Conservation (phyloP, 2,113 vertebrate species). For the Callithrix jacchus region DNA sequence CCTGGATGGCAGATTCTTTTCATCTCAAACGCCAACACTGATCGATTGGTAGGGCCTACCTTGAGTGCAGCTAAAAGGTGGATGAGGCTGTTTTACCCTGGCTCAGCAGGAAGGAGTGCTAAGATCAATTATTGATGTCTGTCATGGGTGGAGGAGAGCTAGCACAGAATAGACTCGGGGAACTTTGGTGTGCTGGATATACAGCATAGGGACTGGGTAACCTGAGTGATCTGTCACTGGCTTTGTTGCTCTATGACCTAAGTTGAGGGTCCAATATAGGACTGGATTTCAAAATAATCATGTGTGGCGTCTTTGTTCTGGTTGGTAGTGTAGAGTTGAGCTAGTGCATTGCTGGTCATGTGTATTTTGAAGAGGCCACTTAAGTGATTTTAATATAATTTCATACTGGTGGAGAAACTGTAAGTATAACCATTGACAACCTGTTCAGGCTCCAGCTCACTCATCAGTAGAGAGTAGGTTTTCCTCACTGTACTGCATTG, state of each 20-base stretch:
- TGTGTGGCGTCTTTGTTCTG: not conserved
- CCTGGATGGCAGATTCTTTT: not conserved
- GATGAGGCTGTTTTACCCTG: not conserved
- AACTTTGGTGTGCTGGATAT: not conserved
- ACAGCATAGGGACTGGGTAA: not conserved
- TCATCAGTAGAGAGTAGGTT: not conserved
- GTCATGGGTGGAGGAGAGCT: not conserved
- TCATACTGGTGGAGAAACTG: not conserved
- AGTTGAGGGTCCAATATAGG: not conserved
- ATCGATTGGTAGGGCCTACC: not conserved
- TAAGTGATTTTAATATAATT: not conserved
- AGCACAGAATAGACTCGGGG: not conserved
- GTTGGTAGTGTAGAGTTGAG: not conserved
- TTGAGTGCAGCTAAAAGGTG: not conserved
- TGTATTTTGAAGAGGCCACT: not conserved
- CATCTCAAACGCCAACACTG: not conserved
- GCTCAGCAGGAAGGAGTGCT: slow-evolving; percentile 3
- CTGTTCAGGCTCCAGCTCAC: fast-evolving
- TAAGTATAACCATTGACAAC: too few relatives aligned
- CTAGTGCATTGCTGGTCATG: not conserved
- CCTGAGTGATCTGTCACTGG: not conserved
- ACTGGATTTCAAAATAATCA: not conserved
- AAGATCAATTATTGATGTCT: slow-evolving; percentile 45
- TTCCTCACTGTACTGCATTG: fast-evolving
- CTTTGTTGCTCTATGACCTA: not conserved